Evolutionary conservation across 1,140 invertebrate genomes (phyloP).

Genomic region (Tribolium madens): DNA sequence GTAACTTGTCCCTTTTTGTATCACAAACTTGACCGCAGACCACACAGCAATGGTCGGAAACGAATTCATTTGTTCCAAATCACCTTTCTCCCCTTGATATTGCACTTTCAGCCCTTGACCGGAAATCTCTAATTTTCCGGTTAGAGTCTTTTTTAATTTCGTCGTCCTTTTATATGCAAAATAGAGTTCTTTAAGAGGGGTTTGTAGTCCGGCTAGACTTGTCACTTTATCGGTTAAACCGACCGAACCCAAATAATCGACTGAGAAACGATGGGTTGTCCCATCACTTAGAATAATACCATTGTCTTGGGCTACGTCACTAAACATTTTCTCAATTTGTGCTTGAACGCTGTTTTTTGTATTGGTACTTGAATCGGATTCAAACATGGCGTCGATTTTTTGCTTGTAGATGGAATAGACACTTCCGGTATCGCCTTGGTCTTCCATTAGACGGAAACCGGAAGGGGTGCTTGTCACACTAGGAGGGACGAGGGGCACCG

Average conservation of each 20-base stretch:
- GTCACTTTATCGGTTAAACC: slow-evolving; percentile 83
- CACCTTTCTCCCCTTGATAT: slow-evolving; percentile 70
- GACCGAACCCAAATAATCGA: slow-evolving; percentile 86
- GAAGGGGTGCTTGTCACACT: slow-evolving; percentile 57
- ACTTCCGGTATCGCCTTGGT: slow-evolving; percentile 68
- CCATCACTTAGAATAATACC: slow-evolving; percentile 66
- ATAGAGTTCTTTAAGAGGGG: slow-evolving; percentile 84
- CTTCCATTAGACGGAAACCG: slow-evolving; percentile 66
- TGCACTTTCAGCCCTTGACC: slow-evolving; percentile 75
- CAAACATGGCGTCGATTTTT: slow-evolving; percentile 87
- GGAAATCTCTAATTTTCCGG: slow-evolving; percentile 77
- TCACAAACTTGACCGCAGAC: slow-evolving; percentile 86
- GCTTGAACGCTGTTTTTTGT: slow-evolving; percentile 84
- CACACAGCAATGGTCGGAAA: slow-evolving; percentile 92
- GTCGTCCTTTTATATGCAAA: slow-evolving; percentile 72
- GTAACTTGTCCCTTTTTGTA: slow-evolving; percentile 69
- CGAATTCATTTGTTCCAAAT: slow-evolving; percentile 75
- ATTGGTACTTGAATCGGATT: slow-evolving; percentile 71
- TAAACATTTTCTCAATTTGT: slow-evolving; percentile 87
- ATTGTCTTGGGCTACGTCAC: slow-evolving; percentile 78
- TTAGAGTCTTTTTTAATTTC: slow-evolving; percentile 66
- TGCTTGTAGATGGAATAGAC: slow-evolving; percentile 80
- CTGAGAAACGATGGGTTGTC: slow-evolving; percentile 74
- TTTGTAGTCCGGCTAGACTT: slow-evolving; percentile 84
- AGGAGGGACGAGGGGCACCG: slow-evolving; percentile 14